Evolutionary conservation across 1,140 invertebrate genomes (phyloP).

Genomic region (Muscidifurax raptorellus): DNA sequence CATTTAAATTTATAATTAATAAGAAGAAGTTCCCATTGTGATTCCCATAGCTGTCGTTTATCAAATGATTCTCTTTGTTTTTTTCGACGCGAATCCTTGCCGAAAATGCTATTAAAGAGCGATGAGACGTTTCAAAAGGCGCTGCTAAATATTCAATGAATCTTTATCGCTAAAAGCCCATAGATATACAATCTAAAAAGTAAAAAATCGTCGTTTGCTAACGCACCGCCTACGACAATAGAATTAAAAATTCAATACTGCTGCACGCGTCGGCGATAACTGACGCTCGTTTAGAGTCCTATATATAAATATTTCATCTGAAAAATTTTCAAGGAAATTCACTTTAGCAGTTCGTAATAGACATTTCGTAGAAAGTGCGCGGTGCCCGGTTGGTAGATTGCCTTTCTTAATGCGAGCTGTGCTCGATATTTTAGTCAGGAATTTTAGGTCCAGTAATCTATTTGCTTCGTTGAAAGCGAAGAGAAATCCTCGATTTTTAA

Average conservation of each 20-base stretch:
- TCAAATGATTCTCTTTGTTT: background rate
- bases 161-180: background rate
- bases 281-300: background rate
- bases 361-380: slow-evolving; percentile 39
- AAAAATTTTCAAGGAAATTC: background rate
- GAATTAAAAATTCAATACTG: slow-evolving; percentile 2
- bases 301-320: background rate
- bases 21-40: background rate
- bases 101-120: background rate
- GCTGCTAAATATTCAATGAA: slow-evolving; percentile 12
- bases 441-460: slow-evolving; percentile 24
- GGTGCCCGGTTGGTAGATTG: background rate
- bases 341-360: slow-evolving; percentile 28
- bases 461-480: slow-evolving; percentile 11
- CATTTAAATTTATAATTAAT: slow-evolving; percentile 21
- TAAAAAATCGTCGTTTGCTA: slow-evolving; percentile 3
- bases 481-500: slow-evolving; percentile 17
- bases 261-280: background rate
- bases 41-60: background rate
- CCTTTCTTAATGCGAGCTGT: background rate
- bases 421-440: slow-evolving; percentile 21
- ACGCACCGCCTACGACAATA: background rate
- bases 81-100: background rate
- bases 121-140: background rate
- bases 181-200: background rate